Evolutionary conservation across 2,888 invertebrate species (phyloP).

Genomic region (Clepsis dumicolana): DNA sequence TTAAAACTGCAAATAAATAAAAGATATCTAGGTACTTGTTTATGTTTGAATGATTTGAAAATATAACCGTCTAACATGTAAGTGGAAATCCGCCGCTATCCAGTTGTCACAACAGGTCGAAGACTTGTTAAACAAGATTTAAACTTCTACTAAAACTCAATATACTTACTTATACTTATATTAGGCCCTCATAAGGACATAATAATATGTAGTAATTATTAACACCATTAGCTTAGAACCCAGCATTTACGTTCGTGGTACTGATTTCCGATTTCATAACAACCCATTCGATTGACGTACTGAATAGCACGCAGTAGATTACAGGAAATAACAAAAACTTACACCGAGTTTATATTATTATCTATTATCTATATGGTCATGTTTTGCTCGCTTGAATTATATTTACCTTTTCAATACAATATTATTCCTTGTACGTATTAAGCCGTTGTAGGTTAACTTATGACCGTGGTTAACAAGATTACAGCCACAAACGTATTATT

Average conservation of each 20-base stretch:
- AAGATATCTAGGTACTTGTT: no score
- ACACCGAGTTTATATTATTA: neutral
- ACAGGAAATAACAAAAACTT: neutral
- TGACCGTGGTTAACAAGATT: constrained; percentile 32
- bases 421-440: neutral
- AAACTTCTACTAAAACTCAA: neutral
- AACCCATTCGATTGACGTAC: neutral
- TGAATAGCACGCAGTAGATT: no score
- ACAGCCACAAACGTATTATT: constrained; percentile 29
- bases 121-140: neutral
- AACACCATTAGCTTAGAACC: neutral
- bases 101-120: neutral
- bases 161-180: no score
- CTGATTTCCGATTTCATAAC: neutral
- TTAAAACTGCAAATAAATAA: no score
- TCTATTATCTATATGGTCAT: no score
- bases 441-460: constrained; percentile 30
- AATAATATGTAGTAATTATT: no score
- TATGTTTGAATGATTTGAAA: neutral
- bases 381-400: neutral
- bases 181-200: no score
- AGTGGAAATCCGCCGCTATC: neutral
- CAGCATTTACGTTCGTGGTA: neutral
- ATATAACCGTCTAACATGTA: no score
- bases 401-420: neutral